Conservation (phyloP, 2,797 vertebrate genomes). For the Triplophysa bombifrons region DNA sequence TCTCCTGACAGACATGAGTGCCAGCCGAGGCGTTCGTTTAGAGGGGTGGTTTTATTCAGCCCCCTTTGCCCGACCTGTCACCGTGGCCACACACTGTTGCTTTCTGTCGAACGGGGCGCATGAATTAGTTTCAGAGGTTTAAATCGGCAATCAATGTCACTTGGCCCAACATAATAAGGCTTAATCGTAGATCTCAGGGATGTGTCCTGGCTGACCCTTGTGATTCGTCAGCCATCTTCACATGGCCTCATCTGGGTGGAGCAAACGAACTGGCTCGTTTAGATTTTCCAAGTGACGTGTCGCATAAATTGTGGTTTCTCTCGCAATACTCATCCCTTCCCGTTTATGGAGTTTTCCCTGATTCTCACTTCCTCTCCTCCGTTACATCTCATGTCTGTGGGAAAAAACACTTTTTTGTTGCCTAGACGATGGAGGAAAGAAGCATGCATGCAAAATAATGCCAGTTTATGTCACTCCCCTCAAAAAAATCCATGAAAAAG, state of each 20-base stretch:
- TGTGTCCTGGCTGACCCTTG: conserved; percentile 73
- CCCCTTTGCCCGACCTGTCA: conserved; percentile 76
- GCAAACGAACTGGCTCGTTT: conserved; percentile 87
- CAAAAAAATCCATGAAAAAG: conserved; percentile 20
- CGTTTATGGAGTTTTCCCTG: conserved; percentile 14
- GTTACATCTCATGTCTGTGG: conserved; percentile 39
- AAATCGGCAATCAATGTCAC: conserved; percentile 84
- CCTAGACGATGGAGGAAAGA: conserved; percentile 25
- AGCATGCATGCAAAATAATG: conserved; percentile 39
- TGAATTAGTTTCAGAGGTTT: conserved; percentile 79
- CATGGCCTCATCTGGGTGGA: conserved; percentile 91
- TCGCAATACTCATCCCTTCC: conserved; percentile 18
- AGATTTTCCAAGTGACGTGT: conserved; percentile 94
- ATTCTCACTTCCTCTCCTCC: neutral
- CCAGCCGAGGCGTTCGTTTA: conserved; percentile 69
- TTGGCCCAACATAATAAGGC: conserved; percentile 80
- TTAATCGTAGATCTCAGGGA: conserved; percentile 83
- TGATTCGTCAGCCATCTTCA: conserved; percentile 72
- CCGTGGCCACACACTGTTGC: conserved; percentile 78
- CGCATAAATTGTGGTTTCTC: conserved; percentile 79
- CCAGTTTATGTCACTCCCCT: conserved; percentile 10
- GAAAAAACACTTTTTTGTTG: conserved; percentile 30
- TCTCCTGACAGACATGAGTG: conserved; percentile 72
- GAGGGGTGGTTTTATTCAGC: conserved; percentile 63
- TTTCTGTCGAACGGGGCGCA: conserved; percentile 75